Base-by-base conservation (phyloP, 2,888 invertebrate genomes). In the Hyles lineata region DNA sequence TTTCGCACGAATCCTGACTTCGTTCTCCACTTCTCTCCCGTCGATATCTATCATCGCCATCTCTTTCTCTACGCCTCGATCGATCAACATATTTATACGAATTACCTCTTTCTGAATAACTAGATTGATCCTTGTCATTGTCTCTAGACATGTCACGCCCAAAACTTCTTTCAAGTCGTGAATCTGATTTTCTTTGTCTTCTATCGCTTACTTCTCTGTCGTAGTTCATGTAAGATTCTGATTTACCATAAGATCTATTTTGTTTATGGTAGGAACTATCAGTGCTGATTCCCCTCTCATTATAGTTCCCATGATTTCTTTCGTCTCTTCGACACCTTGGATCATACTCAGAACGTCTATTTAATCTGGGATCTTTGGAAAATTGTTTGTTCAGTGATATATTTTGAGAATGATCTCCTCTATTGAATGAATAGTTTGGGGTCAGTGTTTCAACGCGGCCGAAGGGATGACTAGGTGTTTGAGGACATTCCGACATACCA, bases 321-420 rank as follows among this genome's bases (percentile, higher is more conserved):
- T 89, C 89, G 72, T 87, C 85, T 23, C 83, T 79, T 7, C 80
- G 79, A 74, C 77, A 73, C 62, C 79, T 81, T n/a, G 79, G 73
- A 75, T 90, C 89, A 74, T 83, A 83, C 4, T 92, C 90, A 32
- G 82, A 76, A 76, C 77, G 85, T 85, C 91, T 88, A 75, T 89
- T 86, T 21, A 90, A 77, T 78, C 92, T 89, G 9, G 90, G 91
- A 83, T 92, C 92, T 77, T 90, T 88, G 29, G 70, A 80, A 73
- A 79, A 85, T 63, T 80, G 83, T 55, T 72, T 75, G 29, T 74
- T 73, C 23, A 63, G 76, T 29, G 71, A 70, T 70, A 74, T 79
- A 71, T 71, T 79, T 60, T 75, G 77, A 17, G 74, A 71, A 74
- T 77, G 73, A 71, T 83, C 78, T 75, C 77, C 50, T 58, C 77